These are phyloP conservation scores for Calypte anna DNA, from an alignment of 2,113 vertebrate genomes.

Conservation along the genomic window DNA sequence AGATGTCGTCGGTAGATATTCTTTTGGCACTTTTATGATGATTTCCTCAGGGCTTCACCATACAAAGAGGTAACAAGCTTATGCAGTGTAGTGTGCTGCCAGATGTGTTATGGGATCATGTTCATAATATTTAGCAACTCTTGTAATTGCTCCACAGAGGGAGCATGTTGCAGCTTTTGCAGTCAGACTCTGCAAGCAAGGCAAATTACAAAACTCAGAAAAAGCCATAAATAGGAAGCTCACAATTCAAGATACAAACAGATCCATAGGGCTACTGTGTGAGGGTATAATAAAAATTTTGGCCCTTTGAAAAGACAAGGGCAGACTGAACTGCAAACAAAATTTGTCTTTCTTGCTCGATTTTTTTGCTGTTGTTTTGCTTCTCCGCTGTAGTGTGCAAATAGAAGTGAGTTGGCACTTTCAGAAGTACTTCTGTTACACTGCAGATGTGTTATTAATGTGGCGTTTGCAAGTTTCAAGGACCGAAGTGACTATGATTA, in stretches of 20 bases:
- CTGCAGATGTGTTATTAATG: neutral
- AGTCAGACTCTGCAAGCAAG: neutral
- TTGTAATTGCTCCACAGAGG: conserved; percentile 2
- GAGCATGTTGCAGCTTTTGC: neutral
- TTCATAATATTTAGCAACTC: conserved; percentile 15
- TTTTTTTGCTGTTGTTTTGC: neutral
- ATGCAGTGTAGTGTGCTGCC: neutral
- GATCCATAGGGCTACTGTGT: neutral
- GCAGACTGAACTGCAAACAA: neutral
- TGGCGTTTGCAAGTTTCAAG: neutral
- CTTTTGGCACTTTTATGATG: neutral
- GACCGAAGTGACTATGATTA: neutral
- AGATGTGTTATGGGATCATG: neutral
- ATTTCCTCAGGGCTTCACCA: neutral
- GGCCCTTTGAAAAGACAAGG: conserved; percentile 12
- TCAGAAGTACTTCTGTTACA: neutral
- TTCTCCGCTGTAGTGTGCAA: neutral
- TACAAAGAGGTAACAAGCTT: neutral
- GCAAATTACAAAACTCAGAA: neutral
- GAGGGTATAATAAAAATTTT: conserved; percentile 23
- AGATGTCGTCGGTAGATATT: neutral
- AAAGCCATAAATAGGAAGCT: conserved; percentile 10
- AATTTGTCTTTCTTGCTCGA: neutral
- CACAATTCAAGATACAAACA: conserved; percentile 3
- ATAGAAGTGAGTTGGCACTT: conserved; percentile 11